Percentiles rank a stretch among this genome's conserved stretches.
Evolutionary conservation across 2,888 invertebrate species (phyloP).

Genomic region (Hecatera dysodea): DNA sequence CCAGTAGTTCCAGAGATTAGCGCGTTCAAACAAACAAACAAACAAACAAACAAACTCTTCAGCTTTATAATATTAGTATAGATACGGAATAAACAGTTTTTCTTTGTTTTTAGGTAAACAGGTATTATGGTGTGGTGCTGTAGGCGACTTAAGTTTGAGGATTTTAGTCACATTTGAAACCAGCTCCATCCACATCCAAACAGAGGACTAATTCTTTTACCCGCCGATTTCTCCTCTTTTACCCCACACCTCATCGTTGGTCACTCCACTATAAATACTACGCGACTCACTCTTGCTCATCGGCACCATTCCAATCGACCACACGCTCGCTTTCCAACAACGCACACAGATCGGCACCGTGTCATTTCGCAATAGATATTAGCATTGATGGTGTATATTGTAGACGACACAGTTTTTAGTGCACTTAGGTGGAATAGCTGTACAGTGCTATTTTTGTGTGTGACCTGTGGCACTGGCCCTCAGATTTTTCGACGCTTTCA

Average conservation of each 20-base stretch:
- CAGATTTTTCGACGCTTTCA: constrained; percentile 66
- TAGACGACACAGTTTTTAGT: constrained; percentile 58
- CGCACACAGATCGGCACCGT: constrained; percentile 54
- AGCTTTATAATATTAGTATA: too few species aligned
- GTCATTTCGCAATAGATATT: constrained; percentile 59
- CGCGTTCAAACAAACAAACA: too few species aligned
- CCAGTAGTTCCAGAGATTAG: too few species aligned
- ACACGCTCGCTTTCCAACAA: constrained; percentile 68
- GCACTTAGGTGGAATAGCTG: constrained; percentile 50
- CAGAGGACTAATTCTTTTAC: not conserved
- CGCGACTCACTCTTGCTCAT: constrained; percentile 80
- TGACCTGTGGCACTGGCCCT: constrained; percentile 72
- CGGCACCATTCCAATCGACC: constrained; percentile 83
- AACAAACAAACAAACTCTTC: too few species aligned
- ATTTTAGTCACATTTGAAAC: too few species aligned
- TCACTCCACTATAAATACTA: constrained; percentile 82
- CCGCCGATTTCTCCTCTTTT: constrained; percentile 48
- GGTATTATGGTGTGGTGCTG: too few species aligned
- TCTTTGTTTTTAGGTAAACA: too few species aligned
- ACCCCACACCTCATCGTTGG: constrained; percentile 68
- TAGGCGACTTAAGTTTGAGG: too few species aligned
- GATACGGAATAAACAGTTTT: too few species aligned
- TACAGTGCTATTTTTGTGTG: constrained; percentile 69
- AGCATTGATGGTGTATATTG: constrained; percentile 39
- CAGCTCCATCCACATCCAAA: not conserved